phyloP scores from a whole-genome alignment of 2,797 vertebrate genomes.

The Rhinophrynus dorsalis region DNA sequence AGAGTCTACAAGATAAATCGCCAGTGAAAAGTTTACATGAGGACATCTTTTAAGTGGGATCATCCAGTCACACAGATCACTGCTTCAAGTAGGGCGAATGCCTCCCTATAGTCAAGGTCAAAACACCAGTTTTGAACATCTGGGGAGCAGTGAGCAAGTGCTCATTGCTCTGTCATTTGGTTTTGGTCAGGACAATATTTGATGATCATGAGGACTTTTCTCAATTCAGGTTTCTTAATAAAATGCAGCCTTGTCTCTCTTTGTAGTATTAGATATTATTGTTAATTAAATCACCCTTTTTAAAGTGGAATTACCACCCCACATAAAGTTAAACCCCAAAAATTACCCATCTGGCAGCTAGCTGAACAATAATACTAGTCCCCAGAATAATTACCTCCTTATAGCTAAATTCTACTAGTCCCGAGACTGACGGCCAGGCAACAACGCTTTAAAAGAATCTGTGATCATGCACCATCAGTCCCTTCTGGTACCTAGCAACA shows the following conservation, averaged over 20 bases:
- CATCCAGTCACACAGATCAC: not conserved
- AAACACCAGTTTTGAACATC: not conserved
- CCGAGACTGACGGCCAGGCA: too few relatives aligned
- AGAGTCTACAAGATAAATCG: conserved; percentile 8
- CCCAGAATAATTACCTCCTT: too few relatives aligned
- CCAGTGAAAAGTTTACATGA: conserved; percentile 1
- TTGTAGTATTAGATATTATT: too few relatives aligned
- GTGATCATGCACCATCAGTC: too few relatives aligned
- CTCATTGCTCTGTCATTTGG: not conserved
- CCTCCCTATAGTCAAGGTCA: not conserved
- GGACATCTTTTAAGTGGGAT: not conserved
- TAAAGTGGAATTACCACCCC: too few relatives aligned
- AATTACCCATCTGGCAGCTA: too few relatives aligned
- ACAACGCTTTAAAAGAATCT: too few relatives aligned
- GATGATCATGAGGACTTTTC: not conserved
- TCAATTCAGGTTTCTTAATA: not conserved
- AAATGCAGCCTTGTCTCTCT: not conserved
- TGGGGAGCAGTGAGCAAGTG: not conserved
- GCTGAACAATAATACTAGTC: too few relatives aligned
- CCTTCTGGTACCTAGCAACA: too few relatives aligned
- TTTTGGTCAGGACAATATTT: conserved; percentile 9
- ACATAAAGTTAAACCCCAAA: too few relatives aligned
- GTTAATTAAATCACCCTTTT: too few relatives aligned
- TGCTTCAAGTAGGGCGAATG: not conserved
- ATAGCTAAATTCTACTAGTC: too few relatives aligned